These are phyloP conservation scores for Cantharis flavilabris DNA, from an alignment of 2,888 invertebrate genomes.

Conservation along the genomic window DNA sequence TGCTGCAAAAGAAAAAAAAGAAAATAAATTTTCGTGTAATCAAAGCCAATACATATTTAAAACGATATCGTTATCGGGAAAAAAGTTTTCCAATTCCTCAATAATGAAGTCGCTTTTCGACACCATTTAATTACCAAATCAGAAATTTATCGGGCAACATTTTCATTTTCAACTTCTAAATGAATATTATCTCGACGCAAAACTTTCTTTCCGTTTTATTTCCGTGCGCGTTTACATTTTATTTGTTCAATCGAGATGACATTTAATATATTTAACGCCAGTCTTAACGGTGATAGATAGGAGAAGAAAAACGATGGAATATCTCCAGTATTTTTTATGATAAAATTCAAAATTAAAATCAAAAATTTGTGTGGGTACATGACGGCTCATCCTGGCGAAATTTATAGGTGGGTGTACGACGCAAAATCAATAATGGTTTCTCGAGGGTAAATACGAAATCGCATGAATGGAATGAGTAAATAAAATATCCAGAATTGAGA, in stretches of 20 bases:
- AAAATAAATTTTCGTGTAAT: constrained; percentile 25
- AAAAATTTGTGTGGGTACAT: not conserved
- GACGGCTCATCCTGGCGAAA: not conserved
- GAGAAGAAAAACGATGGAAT: not conserved
- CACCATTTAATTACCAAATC: not conserved
- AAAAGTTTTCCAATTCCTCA: not conserved
- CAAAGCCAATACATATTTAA: not conserved
- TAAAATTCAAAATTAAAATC: not conserved
- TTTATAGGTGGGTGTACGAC: not conserved
- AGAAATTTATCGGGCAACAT: not conserved
- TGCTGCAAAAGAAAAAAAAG: constrained; percentile 70
- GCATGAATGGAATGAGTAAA: not conserved
- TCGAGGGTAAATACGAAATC: not conserved
- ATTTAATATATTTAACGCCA: not conserved
- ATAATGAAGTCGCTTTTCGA: not conserved
- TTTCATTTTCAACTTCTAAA: not conserved
- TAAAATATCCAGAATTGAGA: not conserved
- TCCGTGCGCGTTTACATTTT: not conserved
- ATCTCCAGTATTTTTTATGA: not conserved
- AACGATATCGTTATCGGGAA: not conserved
- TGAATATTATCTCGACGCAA: not conserved
- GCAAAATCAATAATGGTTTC: not conserved
- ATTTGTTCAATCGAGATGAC: not conserved
- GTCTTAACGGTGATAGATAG: not conserved
- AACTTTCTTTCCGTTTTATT: not conserved